These are phyloP conservation scores for Acronicta leporina DNA, from an alignment of 2,888 invertebrate species.

Conservation along the genomic window DNA sequence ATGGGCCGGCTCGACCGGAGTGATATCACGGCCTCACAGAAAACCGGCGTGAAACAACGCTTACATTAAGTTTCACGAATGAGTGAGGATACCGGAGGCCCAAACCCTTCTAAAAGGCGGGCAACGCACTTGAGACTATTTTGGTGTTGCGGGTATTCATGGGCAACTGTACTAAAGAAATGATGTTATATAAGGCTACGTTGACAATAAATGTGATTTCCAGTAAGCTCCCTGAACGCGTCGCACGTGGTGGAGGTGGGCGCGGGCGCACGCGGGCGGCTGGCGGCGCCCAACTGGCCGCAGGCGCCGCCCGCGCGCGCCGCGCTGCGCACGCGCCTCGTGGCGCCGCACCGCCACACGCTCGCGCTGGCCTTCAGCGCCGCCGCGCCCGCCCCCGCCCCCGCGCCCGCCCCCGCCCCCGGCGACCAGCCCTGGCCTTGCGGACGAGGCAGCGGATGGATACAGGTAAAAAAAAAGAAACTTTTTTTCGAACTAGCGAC, in stretches of 20 bases:
- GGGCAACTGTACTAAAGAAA: too few relatives aligned
- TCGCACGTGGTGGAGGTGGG: slow-evolving; percentile 73
- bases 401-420: not conserved
- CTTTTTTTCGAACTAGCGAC: too few relatives aligned
- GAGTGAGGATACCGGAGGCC: too few relatives aligned
- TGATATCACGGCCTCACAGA: too few relatives aligned
- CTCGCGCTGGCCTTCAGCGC: slow-evolving; percentile 69
- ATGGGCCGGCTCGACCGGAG: too few relatives aligned
- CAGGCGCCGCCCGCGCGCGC: slow-evolving; percentile 67
- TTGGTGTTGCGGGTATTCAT: too few relatives aligned
- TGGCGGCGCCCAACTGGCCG: slow-evolving; percentile 81
- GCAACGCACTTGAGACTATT: too few relatives aligned
- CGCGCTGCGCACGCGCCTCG: slow-evolving; percentile 67
- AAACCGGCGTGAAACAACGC: too few relatives aligned
- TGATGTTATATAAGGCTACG: too few relatives aligned
- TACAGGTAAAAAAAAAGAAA: slow-evolving; percentile 77
- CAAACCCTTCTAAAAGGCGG: too few relatives aligned
- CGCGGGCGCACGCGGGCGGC: slow-evolving; percentile 69
- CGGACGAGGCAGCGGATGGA: slow-evolving; percentile 82
- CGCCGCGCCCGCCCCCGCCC: slow-evolving; percentile 61
- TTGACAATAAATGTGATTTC: slow-evolving; percentile 25
- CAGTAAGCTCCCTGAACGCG: slow-evolving; percentile 78
- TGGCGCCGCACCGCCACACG: slow-evolving; percentile 79
- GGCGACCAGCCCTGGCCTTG: slow-evolving; percentile 69
- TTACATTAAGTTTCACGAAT: too few relatives aligned